These are phyloP conservation scores for Bimastos eiseni DNA, from an alignment of 2,888 invertebrate species.

Conservation along the genomic window DNA sequence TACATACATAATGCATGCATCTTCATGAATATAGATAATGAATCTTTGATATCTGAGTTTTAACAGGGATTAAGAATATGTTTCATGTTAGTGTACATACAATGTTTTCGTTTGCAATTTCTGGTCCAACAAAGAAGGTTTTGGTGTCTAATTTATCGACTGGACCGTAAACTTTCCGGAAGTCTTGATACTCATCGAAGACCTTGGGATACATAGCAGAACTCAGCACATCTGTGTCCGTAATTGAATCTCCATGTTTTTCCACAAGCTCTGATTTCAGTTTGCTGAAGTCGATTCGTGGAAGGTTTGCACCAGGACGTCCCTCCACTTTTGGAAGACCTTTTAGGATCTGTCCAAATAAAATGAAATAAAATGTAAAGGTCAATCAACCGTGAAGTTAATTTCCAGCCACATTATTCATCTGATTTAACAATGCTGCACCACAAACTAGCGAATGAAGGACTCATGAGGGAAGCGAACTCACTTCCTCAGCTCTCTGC, in stretches of 20 bases:
- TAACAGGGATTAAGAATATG: background rate
- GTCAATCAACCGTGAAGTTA: too few species aligned
- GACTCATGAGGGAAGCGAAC: too few species aligned
- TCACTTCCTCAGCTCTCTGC: too few species aligned
- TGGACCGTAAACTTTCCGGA: constrained; percentile 86
- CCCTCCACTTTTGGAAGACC: constrained; percentile 74
- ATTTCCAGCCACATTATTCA: too few species aligned
- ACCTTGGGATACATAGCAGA: constrained; percentile 94
- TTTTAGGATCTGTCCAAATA: constrained; percentile 52
- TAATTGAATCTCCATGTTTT: constrained; percentile 70
- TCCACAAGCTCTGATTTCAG: constrained; percentile 77
- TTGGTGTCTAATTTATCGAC: constrained; percentile 93
- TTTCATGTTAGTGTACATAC: constrained; percentile 55
- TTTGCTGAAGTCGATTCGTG: constrained; percentile 82
- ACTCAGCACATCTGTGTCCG: constrained; percentile 90
- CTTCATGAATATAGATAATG: background rate
- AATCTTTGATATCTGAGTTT: background rate
- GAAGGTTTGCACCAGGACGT: constrained; percentile 82
- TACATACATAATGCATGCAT: background rate
- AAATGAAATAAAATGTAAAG: background rate
- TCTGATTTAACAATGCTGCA: too few species aligned
- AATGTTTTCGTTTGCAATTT: constrained; percentile 73
- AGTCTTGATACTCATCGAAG: constrained; percentile 67
- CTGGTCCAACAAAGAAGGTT: constrained; percentile 91
- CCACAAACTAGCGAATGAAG: too few species aligned